Base-by-base conservation (phyloP, 2,797 vertebrate species). In the Sebastes jordani region DNA sequence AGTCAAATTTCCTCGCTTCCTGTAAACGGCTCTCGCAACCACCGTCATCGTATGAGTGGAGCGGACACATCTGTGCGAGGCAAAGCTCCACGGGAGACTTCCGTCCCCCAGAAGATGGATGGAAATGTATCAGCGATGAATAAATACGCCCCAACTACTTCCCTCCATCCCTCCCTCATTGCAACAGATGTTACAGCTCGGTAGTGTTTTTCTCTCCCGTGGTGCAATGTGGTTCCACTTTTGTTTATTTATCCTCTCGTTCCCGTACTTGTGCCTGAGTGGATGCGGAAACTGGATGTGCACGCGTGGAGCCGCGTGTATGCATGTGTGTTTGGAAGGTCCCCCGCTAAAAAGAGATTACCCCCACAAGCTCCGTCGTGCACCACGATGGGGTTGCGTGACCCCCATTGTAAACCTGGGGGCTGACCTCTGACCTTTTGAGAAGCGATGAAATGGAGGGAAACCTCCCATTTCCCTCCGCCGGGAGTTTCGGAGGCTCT, bases 321-420 rank as follows among this genome's bases (percentile, higher is more conserved):
- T 74, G 67, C 7, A 59, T 80, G 82, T 74, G 78, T 86, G 71
- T 84, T 74, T 75, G 65, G 74, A 88, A 20, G 59, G 74, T 42
- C 36, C 52, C 52, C 52, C 11, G 56, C 82, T 82, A 27, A 83
- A 88, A 88, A 77, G 82, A 90, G 92, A 93, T 95, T 93, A 93
- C 76, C 84, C 82, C 46, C 38, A 36, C 38, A 25, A 91, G 81
- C 90, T 86, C 80, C 23, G 70, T 86, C 90, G 86, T 86, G 80
- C 88, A 81, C 89, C 89, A 76, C 76, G 82, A 81, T 62, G 84
- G 85, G 91, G 86, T 86, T 84, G 84, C 63, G 36, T 92, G 94
- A 94, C 94, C 95, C 46, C 85, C 86, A 86, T 94, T 95, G 94
- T 92, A 93, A 92, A 94, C 92, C 93, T 72, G 61, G 78, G 87